phyloP scores from a whole-genome alignment of 2,888 invertebrate species.

The Achlya flavicornis region DNA sequence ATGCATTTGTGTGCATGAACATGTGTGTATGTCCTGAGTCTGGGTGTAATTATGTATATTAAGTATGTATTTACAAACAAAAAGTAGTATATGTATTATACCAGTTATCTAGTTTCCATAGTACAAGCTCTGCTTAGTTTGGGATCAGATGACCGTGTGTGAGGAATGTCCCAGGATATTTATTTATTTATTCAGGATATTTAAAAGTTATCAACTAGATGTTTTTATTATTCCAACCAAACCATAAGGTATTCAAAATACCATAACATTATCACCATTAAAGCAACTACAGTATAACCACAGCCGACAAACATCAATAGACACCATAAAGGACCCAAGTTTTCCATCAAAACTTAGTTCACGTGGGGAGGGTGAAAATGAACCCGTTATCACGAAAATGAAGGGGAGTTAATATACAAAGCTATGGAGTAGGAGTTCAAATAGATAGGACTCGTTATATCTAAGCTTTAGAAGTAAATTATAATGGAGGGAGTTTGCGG shows the following conservation, averaged over 20 bases:
- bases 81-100: too few relatives aligned
- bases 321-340: slow-evolving; percentile 33
- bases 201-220: too few relatives aligned
- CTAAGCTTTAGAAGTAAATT: background rate
- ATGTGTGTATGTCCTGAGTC: too few relatives aligned
- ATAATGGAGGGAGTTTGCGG: background rate
- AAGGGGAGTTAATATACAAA: slow-evolving; percentile 35
- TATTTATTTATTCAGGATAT: too few relatives aligned
- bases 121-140: too few relatives aligned
- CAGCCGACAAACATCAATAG: slow-evolving; percentile 27
- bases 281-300: slow-evolving; percentile 19
- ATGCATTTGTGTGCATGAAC: too few relatives aligned
- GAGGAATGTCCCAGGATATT: too few relatives aligned
- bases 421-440: background rate
- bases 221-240: too few relatives aligned
- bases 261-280: slow-evolving; percentile 14
- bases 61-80: too few relatives aligned
- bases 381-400: slow-evolving; percentile 59
- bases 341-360: slow-evolving; percentile 53
- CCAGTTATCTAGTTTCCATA: too few relatives aligned
- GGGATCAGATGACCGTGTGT: too few relatives aligned
- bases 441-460: background rate
- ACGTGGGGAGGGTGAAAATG: slow-evolving; percentile 53
- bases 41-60: too few relatives aligned
- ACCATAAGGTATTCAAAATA: slow-evolving; percentile 11